phyloP scores from a whole-genome alignment of 35 echinoderm and acorn worm species.

The Diadema setosum region DNA sequence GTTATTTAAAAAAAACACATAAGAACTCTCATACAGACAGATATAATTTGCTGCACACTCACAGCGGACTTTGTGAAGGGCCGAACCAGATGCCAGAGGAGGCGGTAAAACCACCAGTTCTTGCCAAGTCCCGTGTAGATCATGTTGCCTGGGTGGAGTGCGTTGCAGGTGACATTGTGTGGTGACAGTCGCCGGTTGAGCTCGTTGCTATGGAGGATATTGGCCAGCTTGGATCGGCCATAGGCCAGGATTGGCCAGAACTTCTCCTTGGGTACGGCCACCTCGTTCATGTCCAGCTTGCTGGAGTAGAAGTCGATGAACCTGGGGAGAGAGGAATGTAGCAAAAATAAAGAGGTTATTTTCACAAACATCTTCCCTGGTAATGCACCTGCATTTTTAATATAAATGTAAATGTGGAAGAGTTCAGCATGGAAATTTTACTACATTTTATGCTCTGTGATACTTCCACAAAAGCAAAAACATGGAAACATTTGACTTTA shows the following conservation, averaged over 20 bases:
- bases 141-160: constrained; percentile 87
- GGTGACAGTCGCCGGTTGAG: constrained; percentile 42
- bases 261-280: constrained; percentile 49
- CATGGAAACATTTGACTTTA: too few species aligned
- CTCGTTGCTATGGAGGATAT: constrained; percentile 61
- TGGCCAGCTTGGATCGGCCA: constrained; percentile 84
- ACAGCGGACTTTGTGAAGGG: constrained; percentile 90
- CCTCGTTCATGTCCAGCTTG: constrained; percentile 64
- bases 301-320: constrained; percentile 76
- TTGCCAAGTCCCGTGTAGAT: constrained; percentile 75
- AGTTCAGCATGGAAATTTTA: too few species aligned
- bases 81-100: constrained; percentile 61
- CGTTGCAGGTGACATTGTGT: constrained; percentile 48
- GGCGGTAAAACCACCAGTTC: constrained; percentile 76
- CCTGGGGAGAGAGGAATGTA: constrained; percentile 31
- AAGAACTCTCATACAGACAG: too few species aligned
- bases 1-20: too few species aligned
- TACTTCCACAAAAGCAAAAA: too few species aligned
- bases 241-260: constrained; percentile 86
- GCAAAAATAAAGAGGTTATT: too few species aligned
- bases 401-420: too few species aligned
- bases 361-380: too few species aligned
- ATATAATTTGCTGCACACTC: background rate
- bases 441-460: too few species aligned
- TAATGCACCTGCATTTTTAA: too few species aligned